Percentiles rank a stretch among this genome's conserved stretches.
These are phyloP conservation scores for Spisula subtruncata DNA, from an alignment of 2,888 invertebrate genomes.

Conservation along the genomic window DNA sequence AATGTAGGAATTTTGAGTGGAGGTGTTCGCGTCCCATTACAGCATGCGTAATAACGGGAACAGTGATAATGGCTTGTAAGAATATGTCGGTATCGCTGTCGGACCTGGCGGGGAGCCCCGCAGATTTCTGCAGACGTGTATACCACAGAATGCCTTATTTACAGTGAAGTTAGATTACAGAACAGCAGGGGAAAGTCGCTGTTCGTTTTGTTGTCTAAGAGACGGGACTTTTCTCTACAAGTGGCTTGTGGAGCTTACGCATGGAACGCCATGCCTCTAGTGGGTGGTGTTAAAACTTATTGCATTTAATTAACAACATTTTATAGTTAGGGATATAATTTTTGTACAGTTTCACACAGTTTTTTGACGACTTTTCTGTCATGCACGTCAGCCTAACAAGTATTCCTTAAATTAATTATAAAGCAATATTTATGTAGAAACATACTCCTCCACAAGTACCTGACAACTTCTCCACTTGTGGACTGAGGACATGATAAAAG, in stretches of 20 bases:
- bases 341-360: too few relatives aligned
- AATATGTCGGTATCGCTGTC: conserved; percentile 12
- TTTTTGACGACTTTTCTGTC: too few relatives aligned
- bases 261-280: background rate
- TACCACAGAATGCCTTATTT: background rate
- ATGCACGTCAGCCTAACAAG: too few relatives aligned
- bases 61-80: conserved; percentile 44
- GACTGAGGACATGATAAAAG: too few relatives aligned
- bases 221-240: background rate
- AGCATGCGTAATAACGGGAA: conserved; percentile 19
- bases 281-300: background rate
- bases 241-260: background rate
- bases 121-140: background rate
- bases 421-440: too few relatives aligned
- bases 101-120: background rate
- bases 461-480: too few relatives aligned
- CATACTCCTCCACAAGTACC: too few relatives aligned
- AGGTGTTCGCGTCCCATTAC: conserved; percentile 9
- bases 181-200: background rate
- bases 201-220: background rate
- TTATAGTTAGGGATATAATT: background rate
- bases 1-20: conserved; percentile 10
- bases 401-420: too few relatives aligned
- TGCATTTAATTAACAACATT: conserved; percentile 2
- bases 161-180: conserved; percentile 17